Conservation (phyloP, 2,797 vertebrate genomes). For the Falco columbarius region DNA sequence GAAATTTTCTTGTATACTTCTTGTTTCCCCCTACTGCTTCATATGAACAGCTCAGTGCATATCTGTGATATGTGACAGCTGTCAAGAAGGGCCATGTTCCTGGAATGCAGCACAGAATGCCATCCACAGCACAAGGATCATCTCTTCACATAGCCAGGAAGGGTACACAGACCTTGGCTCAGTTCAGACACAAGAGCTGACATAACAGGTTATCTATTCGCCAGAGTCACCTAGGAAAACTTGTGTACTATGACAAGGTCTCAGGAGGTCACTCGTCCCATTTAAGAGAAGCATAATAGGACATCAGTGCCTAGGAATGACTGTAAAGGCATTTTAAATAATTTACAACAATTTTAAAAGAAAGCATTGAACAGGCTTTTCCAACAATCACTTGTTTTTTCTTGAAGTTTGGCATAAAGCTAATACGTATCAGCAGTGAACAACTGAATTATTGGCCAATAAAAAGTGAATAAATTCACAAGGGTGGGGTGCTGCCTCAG, state of each 20-base stretch:
- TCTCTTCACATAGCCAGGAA: conserved; percentile 50
- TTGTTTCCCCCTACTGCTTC: background rate
- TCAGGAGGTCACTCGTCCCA: background rate
- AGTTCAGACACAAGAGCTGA: background rate
- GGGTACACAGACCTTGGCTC: conserved; percentile 55
- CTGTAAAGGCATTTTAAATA: background rate
- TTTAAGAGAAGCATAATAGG: background rate
- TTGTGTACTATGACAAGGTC: conserved; percentile 8
- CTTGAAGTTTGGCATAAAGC: background rate
- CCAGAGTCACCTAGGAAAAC: conserved; percentile 54
- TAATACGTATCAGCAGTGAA: background rate
- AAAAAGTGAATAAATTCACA: background rate
- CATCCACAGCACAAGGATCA: conserved; percentile 47
- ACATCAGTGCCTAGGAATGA: background rate
- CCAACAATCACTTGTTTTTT: background rate
- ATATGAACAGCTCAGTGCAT: background rate
- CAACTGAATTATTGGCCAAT: background rate
- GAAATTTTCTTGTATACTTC: background rate
- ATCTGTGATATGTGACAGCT: conserved; percentile 37
- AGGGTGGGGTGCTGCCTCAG: background rate
- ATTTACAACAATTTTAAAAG: background rate
- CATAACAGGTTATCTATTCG: conserved; percentile 42
- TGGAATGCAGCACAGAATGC: conserved; percentile 44
- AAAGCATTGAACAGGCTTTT: background rate
- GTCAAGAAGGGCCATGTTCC: conserved; percentile 41